Base-by-base conservation (phyloP, 2,797 vertebrate genomes). In the Oreortyx pictus region DNA sequence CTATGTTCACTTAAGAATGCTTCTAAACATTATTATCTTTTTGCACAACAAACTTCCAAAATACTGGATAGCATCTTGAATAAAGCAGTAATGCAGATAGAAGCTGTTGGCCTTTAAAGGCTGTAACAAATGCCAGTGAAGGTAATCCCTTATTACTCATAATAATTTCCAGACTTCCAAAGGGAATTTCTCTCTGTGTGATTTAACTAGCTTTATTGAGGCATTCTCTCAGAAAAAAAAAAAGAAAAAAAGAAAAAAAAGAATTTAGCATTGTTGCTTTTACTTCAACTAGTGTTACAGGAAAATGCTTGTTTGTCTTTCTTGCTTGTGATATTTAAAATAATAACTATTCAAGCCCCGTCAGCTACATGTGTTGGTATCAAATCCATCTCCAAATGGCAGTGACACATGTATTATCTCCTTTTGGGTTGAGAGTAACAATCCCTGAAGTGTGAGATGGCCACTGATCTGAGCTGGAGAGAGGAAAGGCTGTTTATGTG, bases 351-450 rank as follows among this genome's bases (percentile, higher is more conserved):
- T 88, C 47, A 50, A 57, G 23, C 8, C 61, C 56, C 79, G 4
- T 52, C 88, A 61, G 37, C 14, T 15, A 65, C 35, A 14, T 82
- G 4, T 23, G 7, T 43, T 72, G 49, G 16, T 84, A 76, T 50
- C 19, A 76, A 88, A 79, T 79, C 43, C 67, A 37, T 79, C 60
- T 91, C 54, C 82, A 95, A 88, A 89, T 23, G 56, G 37, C 67
- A 84, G 39, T 9, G 24, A 60, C 46, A 29, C 44, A 46, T 3
- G 1, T 65, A 25, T 86, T 89, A 61, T 37, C 23, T 84, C 64
- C 60, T 89, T 88, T 50, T 78, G 76, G 27, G 14, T 11, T 88
- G 52, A 75, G 64, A 93, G 6, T 29, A 76, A 6, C 23, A 44
- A 25, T 79, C 23, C 35, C 76, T 76, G 33, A 47, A 25, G 37